A percentile compares a stretch with the other conserved stretches of the same genome.
These are phyloP conservation scores for Saccopteryx leptura DNA, from an alignment of 2,113 vertebrate species.

Conservation along the genomic window DNA sequence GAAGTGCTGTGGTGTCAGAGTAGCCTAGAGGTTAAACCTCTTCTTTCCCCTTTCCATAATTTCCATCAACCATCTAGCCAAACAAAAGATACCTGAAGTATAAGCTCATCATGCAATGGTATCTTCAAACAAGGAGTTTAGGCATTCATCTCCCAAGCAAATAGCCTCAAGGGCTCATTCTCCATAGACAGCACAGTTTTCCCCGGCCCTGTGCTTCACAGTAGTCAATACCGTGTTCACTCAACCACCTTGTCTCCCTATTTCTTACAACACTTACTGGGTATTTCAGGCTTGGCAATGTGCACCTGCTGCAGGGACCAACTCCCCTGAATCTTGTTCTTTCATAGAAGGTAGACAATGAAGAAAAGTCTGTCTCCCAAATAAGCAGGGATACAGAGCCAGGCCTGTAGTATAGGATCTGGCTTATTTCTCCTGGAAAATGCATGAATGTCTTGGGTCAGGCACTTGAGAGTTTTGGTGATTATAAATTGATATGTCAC, in stretches of 20 bases:
- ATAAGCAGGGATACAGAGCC: not conserved
- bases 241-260: not conserved
- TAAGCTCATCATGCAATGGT: not conserved
- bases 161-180: not conserved
- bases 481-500: not conserved
- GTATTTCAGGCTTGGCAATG: not conserved
- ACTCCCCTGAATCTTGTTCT: not conserved
- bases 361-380: not conserved
- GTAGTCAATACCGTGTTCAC: not conserved
- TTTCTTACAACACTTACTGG: slow-evolving; percentile 18
- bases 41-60: not conserved
- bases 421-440: not conserved
- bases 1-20: not conserved
- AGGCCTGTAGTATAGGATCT: accelerated
- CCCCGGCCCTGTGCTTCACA: not conserved
- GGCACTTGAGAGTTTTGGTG: not conserved
- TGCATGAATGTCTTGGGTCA: not conserved
- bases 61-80: not conserved
- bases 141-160: not conserved
- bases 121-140: not conserved
- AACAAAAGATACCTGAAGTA: not conserved
- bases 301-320: not conserved
- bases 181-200: not conserved
- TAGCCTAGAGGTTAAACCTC: not conserved
- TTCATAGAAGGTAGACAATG: not conserved